These are phyloP conservation scores for Vulpes lagopus DNA, from an alignment of 2,113 vertebrate genomes.

Conservation along the genomic window DNA sequence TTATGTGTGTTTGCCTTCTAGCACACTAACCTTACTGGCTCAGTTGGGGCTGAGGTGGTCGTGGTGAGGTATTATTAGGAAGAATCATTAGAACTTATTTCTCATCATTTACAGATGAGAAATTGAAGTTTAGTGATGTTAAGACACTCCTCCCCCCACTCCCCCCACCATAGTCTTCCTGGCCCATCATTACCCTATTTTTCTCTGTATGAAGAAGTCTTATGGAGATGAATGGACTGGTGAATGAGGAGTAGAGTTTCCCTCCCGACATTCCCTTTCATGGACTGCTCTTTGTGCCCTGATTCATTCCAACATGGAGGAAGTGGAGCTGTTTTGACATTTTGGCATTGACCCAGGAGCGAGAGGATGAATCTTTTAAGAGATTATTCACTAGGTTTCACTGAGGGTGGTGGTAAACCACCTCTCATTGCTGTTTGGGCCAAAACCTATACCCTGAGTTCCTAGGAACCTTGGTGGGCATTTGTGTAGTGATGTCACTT, in stretches of 20 bases:
- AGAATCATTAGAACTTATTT: neutral
- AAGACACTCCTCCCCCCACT: neutral
- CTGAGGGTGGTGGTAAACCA: neutral
- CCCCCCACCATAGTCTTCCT: neutral
- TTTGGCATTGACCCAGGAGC: neutral
- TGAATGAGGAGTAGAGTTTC: neutral
- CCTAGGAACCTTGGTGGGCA: neutral
- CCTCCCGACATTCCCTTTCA: accelerated
- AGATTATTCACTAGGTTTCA: neutral
- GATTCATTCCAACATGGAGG: neutral
- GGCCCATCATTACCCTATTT: neutral
- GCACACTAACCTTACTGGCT: neutral
- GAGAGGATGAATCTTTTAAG: neutral
- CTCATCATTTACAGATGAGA: neutral
- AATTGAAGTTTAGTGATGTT: neutral
- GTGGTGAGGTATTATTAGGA: neutral
- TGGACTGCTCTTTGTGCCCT: accelerated
- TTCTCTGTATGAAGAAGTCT: neutral
- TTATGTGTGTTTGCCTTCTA: neutral
- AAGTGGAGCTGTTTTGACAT: neutral
- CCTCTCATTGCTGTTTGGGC: neutral
- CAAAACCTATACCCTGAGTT: neutral
- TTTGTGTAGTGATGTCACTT: neutral
- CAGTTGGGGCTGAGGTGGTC: neutral
- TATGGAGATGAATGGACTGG: neutral